Conservation (phyloP, 2,888 invertebrate species). For the Amorpha juglandis region DNA sequence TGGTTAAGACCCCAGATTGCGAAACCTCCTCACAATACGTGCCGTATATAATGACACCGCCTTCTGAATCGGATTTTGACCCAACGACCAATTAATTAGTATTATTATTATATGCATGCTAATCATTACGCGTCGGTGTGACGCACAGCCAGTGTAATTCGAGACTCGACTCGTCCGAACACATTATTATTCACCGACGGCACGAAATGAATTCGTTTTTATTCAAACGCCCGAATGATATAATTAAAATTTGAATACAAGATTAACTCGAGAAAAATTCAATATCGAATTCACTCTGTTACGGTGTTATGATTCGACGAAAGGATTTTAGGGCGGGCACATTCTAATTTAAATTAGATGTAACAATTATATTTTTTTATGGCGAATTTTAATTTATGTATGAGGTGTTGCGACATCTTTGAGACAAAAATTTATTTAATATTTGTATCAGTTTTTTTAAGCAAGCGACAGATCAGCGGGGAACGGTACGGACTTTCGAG, state of each 20-base stretch:
- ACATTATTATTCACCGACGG: conserved; percentile 79
- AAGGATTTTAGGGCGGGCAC: conserved; percentile 44
- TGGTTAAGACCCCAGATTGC: too few relatives aligned
- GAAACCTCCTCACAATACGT: too few relatives aligned
- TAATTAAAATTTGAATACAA: conserved; percentile 84
- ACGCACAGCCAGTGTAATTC: conserved; percentile 56
- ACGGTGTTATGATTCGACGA: conserved; percentile 49
- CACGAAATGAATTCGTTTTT: conserved; percentile 79
- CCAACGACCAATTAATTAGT: too few relatives aligned
- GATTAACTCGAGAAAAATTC: conserved; percentile 78
- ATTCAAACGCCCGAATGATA: conserved; percentile 81
- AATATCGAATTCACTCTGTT: conserved; percentile 62
- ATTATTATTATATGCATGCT: too few relatives aligned
- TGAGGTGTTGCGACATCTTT: background rate
- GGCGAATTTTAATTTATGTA: background rate
- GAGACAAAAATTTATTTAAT: background rate
- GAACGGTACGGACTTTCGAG: too few relatives aligned
- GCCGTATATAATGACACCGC: too few relatives aligned
- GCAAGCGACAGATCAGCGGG: too few relatives aligned
- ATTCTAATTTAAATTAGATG: conserved; percentile 24
- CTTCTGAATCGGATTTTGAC: too few relatives aligned
- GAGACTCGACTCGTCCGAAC: conserved; percentile 56
- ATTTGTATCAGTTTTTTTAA: too few relatives aligned
- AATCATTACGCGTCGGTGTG: conserved; percentile 59
- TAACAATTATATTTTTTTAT: background rate